Evolutionary conservation across 2,113 vertebrate species (phyloP).

Genomic region (Phocoena phocoena): DNA sequence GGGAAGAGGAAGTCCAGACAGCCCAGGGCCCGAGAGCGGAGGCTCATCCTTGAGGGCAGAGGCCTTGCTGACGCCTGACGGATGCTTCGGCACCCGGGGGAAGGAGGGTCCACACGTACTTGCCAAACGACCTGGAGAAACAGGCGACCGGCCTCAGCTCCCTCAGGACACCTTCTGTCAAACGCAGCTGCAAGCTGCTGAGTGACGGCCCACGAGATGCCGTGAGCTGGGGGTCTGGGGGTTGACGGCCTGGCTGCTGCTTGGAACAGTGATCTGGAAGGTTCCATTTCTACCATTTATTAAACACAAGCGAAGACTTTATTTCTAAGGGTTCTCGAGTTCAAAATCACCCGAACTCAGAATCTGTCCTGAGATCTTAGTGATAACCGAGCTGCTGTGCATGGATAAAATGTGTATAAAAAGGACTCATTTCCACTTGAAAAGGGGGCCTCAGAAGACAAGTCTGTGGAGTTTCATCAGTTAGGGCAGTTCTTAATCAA

Average conservation of each 20-base stretch:
- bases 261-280: not conserved
- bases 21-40: not conserved
- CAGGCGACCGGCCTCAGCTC: not conserved
- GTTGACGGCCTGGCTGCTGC: not conserved
- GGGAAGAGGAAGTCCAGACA: not conserved
- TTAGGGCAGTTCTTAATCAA: too few species aligned
- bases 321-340: not conserved
- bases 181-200: not conserved
- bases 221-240: not conserved
- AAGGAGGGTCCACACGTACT: not conserved
- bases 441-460: not conserved
- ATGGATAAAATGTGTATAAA: not conserved
- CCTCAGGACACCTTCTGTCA: not conserved
- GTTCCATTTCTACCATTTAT: not conserved
- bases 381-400: not conserved
- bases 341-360: not conserved
- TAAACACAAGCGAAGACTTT: not conserved
- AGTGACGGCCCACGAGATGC: fast-evolving
- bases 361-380: not conserved
- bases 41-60: not conserved
- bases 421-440: not conserved
- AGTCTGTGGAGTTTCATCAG: too few species aligned
- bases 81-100: too few species aligned
- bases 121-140: not conserved
- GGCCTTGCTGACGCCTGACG: not conserved